Conservation (phyloP, 2,113 vertebrate genomes). For the Neodontobutis hainanensis region DNA sequence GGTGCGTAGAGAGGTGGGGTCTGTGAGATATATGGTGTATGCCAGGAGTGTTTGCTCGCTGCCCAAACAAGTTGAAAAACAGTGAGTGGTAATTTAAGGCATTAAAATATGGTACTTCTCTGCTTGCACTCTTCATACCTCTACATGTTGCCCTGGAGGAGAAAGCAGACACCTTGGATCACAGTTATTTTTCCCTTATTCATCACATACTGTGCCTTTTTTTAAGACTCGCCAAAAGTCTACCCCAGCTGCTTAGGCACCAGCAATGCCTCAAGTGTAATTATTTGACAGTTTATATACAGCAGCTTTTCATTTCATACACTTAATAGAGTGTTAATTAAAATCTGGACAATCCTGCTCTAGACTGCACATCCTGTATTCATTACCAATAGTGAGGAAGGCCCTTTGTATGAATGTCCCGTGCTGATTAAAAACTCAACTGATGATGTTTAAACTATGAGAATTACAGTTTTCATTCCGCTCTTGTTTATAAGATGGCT, state of each 20-base stretch:
- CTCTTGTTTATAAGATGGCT: not conserved
- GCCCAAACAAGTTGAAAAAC: conserved; percentile 66
- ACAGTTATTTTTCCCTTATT: conserved; percentile 57
- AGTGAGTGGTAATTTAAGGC: conserved; percentile 57
- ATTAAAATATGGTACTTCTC: conserved; percentile 60
- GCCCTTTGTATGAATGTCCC: conserved; percentile 1
- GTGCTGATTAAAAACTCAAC: conserved; percentile 28
- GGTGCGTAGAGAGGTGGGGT: conserved; percentile 51
- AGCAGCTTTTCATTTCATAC: conserved; percentile 41
- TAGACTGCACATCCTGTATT: conserved; percentile 32
- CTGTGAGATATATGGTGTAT: conserved; percentile 44
- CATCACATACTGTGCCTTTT: conserved; percentile 51
- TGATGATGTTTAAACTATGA: not conserved
- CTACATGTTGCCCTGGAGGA: conserved; percentile 53
- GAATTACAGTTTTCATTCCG: not conserved
- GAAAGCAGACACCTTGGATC: conserved; percentile 69
- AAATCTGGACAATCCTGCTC: conserved; percentile 34
- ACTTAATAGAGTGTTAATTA: conserved; percentile 52
- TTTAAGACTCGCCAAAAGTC: conserved; percentile 57
- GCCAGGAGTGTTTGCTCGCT: conserved; percentile 56
- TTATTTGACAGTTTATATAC: conserved; percentile 48
- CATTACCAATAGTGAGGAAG: conserved; percentile 27
- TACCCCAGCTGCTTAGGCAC: conserved; percentile 42
- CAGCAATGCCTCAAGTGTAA: conserved; percentile 50
- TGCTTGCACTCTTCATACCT: conserved; percentile 26